Evolutionary conservation across 2,888 invertebrate species (phyloP), one percentile per base, ranked within the genome.

Genomic region (Pomacea canaliculata): DNA sequence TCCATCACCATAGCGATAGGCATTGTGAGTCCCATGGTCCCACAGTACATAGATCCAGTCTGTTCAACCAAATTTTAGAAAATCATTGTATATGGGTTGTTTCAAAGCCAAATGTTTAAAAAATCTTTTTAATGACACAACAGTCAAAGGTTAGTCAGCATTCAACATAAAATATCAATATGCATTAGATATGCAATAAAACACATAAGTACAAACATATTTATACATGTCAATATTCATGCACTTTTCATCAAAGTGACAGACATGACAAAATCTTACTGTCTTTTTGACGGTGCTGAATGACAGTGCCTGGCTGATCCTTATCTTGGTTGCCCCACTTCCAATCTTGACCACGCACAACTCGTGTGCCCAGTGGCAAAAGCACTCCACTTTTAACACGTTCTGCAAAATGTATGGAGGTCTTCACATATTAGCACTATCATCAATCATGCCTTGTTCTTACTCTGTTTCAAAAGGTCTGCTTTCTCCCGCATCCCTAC

Each of bases 31-130:
- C 4, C 73, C 73, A 59, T 73, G 66, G 67, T 73, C 73, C 73
- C 73, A 73, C 73, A 73, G 67, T 23, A 73, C 60, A 46, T 73
- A 46, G 12, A 73, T 56, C 73, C 73, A 73, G 68, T 67, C 73
- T 73, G 68, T 12, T 10, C 1, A 63, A 19, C 3, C n/a, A 63
- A 4, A 63, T 60, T 18, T 60, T 60, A 19, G 16, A 60, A 60
- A 60, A n/a, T 4, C 4, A 60, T 7, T 60, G n/a, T 7, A 60
- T 23, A 23, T 23, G 23, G n/a, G 3, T 60, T 37, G 37, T 37
- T 37, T 37, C 37, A 37, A 37, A 37, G 37, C 37, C 37, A 37
- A 37, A 37, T 37, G 0, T 37, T 37, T 37, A 1, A 5, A 5
- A 37, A 37, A 37, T 37, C 3, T 3, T 37, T 37, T 37, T 37